Evolutionary conservation across 2,113 vertebrate species (phyloP), one percentile per base, ranked within the genome.

Genomic region (Pelvicachromis taeniatus): DNA sequence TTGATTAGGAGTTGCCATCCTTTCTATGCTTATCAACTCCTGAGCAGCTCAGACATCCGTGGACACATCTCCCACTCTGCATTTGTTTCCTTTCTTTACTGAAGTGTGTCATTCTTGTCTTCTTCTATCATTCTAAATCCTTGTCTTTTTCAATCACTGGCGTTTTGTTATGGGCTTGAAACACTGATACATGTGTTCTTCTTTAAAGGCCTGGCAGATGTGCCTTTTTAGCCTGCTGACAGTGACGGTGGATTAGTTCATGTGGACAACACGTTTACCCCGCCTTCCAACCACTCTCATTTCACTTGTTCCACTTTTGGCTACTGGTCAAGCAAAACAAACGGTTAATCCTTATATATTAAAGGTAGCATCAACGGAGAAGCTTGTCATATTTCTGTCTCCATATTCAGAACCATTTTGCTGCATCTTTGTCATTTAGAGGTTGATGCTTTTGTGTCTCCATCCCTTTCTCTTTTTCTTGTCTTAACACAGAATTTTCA

Each of bases 1-100:
- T 88, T 80, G 82, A 89, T 83, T 75, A 70, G 88, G 81, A 54
- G 84, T 81, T 87, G 81, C 88, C 16, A 63, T 88, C 52, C 73
- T 58, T 58, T 82, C 53, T 17, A 48, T 38, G 68, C 86, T 63
- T 86, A 87, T 93, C 59, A 90, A 84, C 86, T 87, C 70, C 78
- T 77, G 87, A 90, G 88, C 87, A 31, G 77, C 77, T 87, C 58
- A 88, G 83, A 81, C 84, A 87, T 78, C 80, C 80, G 26, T 35
- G 73, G 63, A 79, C 77, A 70, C 65, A 82, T 48, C 59, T 85
- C 26, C 56, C 83, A 68, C 77, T 77, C 78, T 68, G 45, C 26
- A 14, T 78, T 80, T 86, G 77, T 85, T 83, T 68, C 42, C 53
- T 10, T 16, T 77, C n/a, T 77, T 85, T 77, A 38, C 26, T 63